Evolutionary conservation across 2,888 invertebrate genomes (phyloP).

Genomic region (Antheraea assamensis): DNA sequence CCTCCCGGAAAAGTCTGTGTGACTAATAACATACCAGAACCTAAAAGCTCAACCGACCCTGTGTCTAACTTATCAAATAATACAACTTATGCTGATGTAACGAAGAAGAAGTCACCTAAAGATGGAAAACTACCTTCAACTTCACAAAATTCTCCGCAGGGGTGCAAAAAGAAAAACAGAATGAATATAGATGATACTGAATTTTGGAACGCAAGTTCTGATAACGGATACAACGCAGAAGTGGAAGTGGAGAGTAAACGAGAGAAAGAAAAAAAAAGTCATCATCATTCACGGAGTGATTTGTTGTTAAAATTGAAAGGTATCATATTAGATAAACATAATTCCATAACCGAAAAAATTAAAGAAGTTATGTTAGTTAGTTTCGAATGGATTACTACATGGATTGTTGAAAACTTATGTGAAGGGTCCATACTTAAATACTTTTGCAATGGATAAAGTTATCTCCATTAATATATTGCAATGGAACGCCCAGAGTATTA

Average conservation of each 20-base stretch:
- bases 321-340: too few species aligned
- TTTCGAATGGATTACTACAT: background rate
- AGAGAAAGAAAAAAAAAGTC: background rate
- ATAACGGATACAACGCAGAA: background rate
- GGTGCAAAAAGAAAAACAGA: too few species aligned
- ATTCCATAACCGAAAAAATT: background rate
- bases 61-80: background rate
- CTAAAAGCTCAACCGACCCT: background rate
- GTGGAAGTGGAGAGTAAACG: background rate
- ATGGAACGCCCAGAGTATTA: background rate
- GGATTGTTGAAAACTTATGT: background rate
- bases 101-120: background rate
- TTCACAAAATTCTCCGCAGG: too few species aligned
- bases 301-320: background rate
- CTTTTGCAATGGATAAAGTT: background rate
- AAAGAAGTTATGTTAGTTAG: background rate
- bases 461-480: background rate
- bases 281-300: background rate
- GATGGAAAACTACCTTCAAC: too few species aligned
- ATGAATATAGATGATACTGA: background rate
- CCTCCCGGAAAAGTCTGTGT: background rate
- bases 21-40: background rate
- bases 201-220: background rate
- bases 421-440: background rate
- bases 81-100: background rate